Evolutionary conservation across 2,797 vertebrate species (phyloP), one percentile per base, ranked within the genome.

Genomic region (Lacerta bilineata): DNA sequence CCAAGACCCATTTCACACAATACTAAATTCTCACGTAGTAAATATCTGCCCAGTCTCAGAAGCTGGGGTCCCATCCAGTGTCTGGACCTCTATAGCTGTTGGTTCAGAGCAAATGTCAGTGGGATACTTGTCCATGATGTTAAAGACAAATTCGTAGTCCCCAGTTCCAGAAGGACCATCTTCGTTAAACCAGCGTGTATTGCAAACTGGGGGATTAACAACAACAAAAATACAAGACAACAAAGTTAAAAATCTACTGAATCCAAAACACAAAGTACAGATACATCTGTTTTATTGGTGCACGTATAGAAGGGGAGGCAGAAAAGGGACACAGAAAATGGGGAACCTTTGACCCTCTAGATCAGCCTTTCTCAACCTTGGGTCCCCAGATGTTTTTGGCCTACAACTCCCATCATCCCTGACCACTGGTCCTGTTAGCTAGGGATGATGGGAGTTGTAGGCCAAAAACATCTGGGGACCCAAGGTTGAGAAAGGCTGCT

Each of bases 1-100:
- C 39, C 36, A 1, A 43, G 69, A 20, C 39, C 13, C 39, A 69
- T 83, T 46, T 29, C 27, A 5, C 68, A 23, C 3, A 78, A 36
- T 33, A 43, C 18, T 8, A 36, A 59, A 87, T 39, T 41, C 85
- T 87, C 85, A 87, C 85, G 39, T 8, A n/a, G 78, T 18, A 61
- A 87, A 87, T 2, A 41, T 1, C n/a, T 87, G 66, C 2, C 78
- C 78, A 1, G 85, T 87, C 39, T 59, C 25, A 0, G 25, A 71
- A 4, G 85, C 85, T 9, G 85, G 78, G 11, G 17, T 80, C 11
- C 85, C 85, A 2, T 87, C 78, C 43, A 80, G 3, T 0, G 85
- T 80, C 6, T 87, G 68, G 36, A 87, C 50, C 23, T 87, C 85
- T 15, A 87, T 87, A 1, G 5, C 50, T 25, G 3, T 9, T 1